Evolutionary conservation across 2,888 invertebrate species (phyloP), one percentile per base, ranked within the genome.

Genomic region (Noctuana brunneofusca): DNA sequence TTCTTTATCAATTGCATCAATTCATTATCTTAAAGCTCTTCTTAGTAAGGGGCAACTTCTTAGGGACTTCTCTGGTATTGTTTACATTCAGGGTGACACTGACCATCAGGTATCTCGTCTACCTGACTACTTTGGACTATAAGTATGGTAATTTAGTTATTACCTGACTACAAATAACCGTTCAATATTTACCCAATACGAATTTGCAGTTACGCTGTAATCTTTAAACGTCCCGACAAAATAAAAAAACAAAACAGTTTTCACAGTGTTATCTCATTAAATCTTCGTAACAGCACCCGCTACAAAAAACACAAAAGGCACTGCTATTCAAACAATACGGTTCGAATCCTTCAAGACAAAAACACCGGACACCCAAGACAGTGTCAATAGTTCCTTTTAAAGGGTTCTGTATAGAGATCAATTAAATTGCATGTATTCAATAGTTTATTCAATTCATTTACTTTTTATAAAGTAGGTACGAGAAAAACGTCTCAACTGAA

Each of bases 291-390:
- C 53, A 30, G 57, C 32, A 14, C 35, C 16, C 50, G 55, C 22
- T 58, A 62, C 30, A 60, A 65, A 41, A 53, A 38, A 56, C 14
- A 12, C 41, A 65, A 66, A 67, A 65, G 59, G 49, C 27, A 48
- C 46, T 41, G 18, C 64, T 43, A 56, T 20, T 58, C 59, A 62
- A 62, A 60, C 54, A 60, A 48, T 53, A 41, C 53, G 46, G 22
- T 60, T 53, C 50, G 54, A 65, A 58, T 63, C 24, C 64, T 55
- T 54, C 49, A 24, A 49, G 11, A 58, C 65, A 59, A 62, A 65
- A 65, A 64, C 48, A 18, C 16, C 55, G 41, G 38, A 11, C 12
- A 12, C 12, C 2, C 41, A 64, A 69, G 54, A 14, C n/a, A n/a
- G 20, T 46, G n/a, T n/a, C 16, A 18, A 8, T 2, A 1, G 5